A percentile compares a stretch with the other conserved stretches of the same genome.
phyloP scores from a whole-genome alignment of 2,888 invertebrate species.

The Tubulanus polymorphus region DNA sequence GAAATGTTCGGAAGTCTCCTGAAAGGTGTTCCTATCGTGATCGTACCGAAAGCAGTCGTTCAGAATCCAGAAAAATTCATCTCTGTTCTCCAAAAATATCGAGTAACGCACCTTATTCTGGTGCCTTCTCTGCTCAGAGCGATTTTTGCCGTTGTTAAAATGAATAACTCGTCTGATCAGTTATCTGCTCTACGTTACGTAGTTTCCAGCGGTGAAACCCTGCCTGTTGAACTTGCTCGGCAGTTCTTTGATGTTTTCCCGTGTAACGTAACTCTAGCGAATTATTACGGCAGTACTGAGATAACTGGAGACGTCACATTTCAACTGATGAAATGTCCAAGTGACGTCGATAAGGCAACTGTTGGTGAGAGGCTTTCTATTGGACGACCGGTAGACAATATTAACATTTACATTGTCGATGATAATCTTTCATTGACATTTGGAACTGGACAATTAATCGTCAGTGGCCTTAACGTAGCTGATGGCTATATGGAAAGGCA shows the following conservation, averaged over 20 bases:
- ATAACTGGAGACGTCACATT: slow-evolving; percentile 86
- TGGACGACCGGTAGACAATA: slow-evolving; percentile 76
- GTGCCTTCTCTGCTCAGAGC: slow-evolving; percentile 71
- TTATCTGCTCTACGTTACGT: neutral
- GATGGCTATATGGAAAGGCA: slow-evolving; percentile 65
- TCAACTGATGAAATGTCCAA: slow-evolving; percentile 62
- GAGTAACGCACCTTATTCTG: slow-evolving; percentile 54
- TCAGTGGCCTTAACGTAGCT: slow-evolving; percentile 74
- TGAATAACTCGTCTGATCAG: neutral
- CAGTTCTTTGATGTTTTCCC: slow-evolving; percentile 53
- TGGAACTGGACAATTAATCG: slow-evolving; percentile 71
- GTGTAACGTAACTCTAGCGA: slow-evolving; percentile 65
- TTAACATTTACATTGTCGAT: slow-evolving; percentile 73
- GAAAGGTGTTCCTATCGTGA: slow-evolving; percentile 67
- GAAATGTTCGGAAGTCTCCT: slow-evolving; percentile 83
- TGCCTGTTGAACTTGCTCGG: slow-evolving; percentile 1
- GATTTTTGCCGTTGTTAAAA: neutral
- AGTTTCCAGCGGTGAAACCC: slow-evolving; percentile 11
- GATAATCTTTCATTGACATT: slow-evolving; percentile 65
- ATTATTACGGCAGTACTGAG: slow-evolving; percentile 87
- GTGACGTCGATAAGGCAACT: slow-evolving; percentile 20
- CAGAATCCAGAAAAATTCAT: slow-evolving; percentile 74
- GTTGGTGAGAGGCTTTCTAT: slow-evolving; percentile 69
- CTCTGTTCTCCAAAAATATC: slow-evolving; percentile 63
- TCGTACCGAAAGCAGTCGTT: slow-evolving; percentile 69